A percentile compares a stretch with the other conserved stretches of the same genome.
Conservation (phyloP, 2,113 vertebrate genomes). For the Ellobius talpinus region DNA sequence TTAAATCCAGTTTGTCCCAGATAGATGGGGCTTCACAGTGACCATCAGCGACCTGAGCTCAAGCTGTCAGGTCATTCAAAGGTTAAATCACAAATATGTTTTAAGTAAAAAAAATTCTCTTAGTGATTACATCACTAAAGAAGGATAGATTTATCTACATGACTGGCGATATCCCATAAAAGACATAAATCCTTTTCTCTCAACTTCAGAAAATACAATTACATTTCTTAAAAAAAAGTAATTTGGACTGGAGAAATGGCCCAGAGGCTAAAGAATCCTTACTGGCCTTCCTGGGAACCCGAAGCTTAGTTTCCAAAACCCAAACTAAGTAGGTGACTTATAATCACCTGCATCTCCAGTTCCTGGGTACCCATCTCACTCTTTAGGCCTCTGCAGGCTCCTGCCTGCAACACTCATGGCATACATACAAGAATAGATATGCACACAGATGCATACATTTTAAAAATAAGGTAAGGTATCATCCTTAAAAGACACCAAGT, state of each 20-base stretch:
- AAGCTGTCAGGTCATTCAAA: neutral
- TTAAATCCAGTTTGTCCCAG: neutral
- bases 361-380: neutral
- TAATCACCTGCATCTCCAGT: neutral
- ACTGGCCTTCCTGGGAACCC: neutral
- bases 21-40: too few relatives aligned
- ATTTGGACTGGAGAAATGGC: neutral
- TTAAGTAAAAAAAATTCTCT: neutral
- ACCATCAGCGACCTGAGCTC: neutral
- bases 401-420: neutral
- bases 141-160: neutral
- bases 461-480: neutral
- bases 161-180: neutral
- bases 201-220: neutral
- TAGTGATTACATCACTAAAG: neutral
- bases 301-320: neutral
- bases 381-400: neutral
- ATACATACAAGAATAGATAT: neutral
- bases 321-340: neutral
- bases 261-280: neutral
- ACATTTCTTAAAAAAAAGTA: neutral
- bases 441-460: neutral
- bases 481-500: neutral
- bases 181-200: neutral
- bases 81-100: neutral